Evolutionary conservation across 2,888 invertebrate genomes (phyloP).

Genomic region (Cerastoderma edule): DNA sequence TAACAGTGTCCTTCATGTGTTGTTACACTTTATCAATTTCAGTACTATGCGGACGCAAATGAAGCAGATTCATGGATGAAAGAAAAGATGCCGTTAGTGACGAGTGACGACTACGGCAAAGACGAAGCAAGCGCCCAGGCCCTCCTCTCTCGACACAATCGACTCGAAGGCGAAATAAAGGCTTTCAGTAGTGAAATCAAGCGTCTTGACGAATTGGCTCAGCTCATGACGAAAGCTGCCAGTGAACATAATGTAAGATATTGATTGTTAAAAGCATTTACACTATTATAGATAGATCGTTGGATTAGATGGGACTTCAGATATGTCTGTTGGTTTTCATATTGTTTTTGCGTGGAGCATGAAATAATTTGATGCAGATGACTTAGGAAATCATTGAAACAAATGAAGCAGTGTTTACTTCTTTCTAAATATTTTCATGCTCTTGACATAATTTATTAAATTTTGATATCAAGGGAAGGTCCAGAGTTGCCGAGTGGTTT

Average conservation of each 20-base stretch:
- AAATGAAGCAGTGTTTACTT: too few relatives aligned
- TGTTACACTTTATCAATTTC: slow-evolving; percentile 51
- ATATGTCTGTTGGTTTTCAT: too few relatives aligned
- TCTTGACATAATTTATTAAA: too few relatives aligned
- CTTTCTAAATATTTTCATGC: too few relatives aligned
- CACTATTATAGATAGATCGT: background rate
- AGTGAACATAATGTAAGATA: slow-evolving; percentile 81
- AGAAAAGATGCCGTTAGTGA: slow-evolving; percentile 96
- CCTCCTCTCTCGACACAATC: slow-evolving; percentile 92
- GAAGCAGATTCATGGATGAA: slow-evolving; percentile 99
- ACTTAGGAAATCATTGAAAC: too few relatives aligned
- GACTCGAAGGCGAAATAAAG: slow-evolving; percentile 93
- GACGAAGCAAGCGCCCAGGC: slow-evolving; percentile 95
- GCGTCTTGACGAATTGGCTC: slow-evolving; percentile 91
- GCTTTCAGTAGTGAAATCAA: slow-evolving; percentile 93
- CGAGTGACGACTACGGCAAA: slow-evolving; percentile 94
- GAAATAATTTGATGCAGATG: too few relatives aligned
- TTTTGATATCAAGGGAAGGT: too few relatives aligned
- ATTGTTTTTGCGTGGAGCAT: too few relatives aligned
- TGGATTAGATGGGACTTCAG: too few relatives aligned
- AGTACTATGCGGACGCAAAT: slow-evolving; percentile 98
- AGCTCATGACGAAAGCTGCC: slow-evolving; percentile 85
- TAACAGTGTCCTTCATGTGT: too few relatives aligned
- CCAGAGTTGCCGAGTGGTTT: too few relatives aligned
- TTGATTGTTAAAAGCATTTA: background rate